Evolutionary conservation across 2,113 vertebrate genomes (phyloP), one percentile per base, ranked within the genome.

Genomic region (Chaetura pelagica): DNA sequence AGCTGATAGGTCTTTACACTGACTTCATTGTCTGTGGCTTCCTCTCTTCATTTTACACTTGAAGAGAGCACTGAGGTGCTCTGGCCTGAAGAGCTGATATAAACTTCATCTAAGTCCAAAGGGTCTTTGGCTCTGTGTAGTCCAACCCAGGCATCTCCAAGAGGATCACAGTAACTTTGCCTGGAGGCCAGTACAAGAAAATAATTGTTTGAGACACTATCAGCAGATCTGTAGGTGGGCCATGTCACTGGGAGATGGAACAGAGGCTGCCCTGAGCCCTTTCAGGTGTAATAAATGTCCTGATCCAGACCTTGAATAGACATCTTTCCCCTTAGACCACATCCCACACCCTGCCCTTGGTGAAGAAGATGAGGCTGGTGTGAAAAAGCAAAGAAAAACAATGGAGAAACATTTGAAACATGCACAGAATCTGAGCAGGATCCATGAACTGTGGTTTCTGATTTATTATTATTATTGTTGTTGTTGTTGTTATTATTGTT

Each of bases 321-420:
- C 9, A 49, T 58, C 42, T 40, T n/a, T 58, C 18, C 49, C 59
- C 29, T 75, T 52, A 58, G n/a, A 11, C 34, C 42, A 27, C 9
- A n/a, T 3, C 35, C 11, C 18, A 8, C 3, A 2, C 42, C 12
- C 49, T 2, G 3, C 42, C 59, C 14, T 58, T 3, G 2, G 61
- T 49, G 23, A 66, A 49, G 29, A 44, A 8, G 32, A 26, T 32
- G 48, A 55, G 40, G 42, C 22, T 75, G 82, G n/a, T 16, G 9
- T 58, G 29, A 75, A 49, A 58, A 75, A n/a, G n/a, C 38, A 21
- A 12, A 30, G 18, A n/a, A 57, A 57, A 48, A 57, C 15, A 46
- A 32, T 11, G n/a, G n/a, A 24, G 29, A 66, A 66, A 27, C 34
- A 27, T 38, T 38, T 55, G 32, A 85, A 67, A 58, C 15, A 29